A percentile compares a stretch with the other conserved stretches of the same genome.
phyloP scores from a whole-genome alignment of 2,888 invertebrate species.

The Perdita meconis region DNA sequence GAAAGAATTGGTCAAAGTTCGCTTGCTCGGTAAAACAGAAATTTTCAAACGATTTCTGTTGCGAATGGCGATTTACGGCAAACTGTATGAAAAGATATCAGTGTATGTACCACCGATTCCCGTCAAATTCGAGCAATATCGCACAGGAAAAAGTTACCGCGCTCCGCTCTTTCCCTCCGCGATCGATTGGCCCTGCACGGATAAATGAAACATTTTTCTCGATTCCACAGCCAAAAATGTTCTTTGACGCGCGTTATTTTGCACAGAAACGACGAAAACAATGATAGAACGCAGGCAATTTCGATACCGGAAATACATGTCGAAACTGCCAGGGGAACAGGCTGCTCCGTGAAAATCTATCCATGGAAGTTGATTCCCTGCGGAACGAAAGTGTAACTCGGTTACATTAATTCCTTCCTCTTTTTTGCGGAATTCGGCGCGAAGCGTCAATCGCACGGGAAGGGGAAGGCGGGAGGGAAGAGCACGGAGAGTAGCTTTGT shows the following conservation, averaged over 20 bases:
- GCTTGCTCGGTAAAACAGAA: constrained; percentile 24
- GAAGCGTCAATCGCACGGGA: background rate
- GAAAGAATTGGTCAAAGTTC: constrained; percentile 39
- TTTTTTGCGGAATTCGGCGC: background rate
- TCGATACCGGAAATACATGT: constrained; percentile 8
- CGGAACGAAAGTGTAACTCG: background rate
- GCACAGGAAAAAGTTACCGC: background rate
- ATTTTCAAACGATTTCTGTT: constrained; percentile 34
- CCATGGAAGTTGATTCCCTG: background rate
- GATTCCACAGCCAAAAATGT: constrained; percentile 9
- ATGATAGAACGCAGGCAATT: constrained; percentile 18
- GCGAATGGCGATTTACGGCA: constrained; percentile 21
- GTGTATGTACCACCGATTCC: constrained; percentile 20
- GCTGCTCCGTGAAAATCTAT: background rate
- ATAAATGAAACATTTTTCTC: constrained; percentile 35
- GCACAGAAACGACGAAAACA: constrained; percentile 2
- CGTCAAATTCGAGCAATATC: constrained; percentile 40
- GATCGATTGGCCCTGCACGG: constrained; percentile 8
- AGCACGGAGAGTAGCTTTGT: background rate
- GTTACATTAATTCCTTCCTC: background rate
- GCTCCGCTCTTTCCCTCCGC: background rate
- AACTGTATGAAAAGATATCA: constrained; percentile 35
- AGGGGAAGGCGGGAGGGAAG: no score
- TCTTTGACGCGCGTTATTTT: constrained; percentile 33
- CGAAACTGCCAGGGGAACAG: background rate